Conservation (phyloP, 2,888 invertebrate genomes). For the Poecilus cupreus region DNA sequence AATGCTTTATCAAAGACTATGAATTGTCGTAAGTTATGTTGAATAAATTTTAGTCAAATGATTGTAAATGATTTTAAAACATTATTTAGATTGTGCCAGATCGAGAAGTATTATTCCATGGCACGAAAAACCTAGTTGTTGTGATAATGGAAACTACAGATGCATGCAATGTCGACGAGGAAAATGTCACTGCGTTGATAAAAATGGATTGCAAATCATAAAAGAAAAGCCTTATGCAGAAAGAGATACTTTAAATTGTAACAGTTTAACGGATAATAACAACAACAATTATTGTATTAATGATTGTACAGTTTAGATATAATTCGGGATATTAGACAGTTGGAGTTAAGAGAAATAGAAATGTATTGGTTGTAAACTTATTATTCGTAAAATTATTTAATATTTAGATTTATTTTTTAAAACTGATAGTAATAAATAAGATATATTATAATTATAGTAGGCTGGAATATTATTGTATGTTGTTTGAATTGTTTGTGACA, state of each 20-base stretch:
- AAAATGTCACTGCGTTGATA: constrained; percentile 79
- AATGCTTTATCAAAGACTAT: constrained; percentile 72
- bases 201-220: constrained; percentile 75
- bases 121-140: constrained; percentile 76
- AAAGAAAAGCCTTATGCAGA: constrained; percentile 64
- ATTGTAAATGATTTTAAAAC: neutral
- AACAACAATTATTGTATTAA: neutral
- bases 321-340: too few relatives aligned
- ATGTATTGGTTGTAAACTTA: too few relatives aligned
- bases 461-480: too few relatives aligned
- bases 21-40: constrained; percentile 78
- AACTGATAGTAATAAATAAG: neutral
- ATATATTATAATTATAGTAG: too few relatives aligned
- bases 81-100: constrained; percentile 78
- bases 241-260: constrained; percentile 5
- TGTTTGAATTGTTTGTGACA: neutral
- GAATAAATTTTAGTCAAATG: too few relatives aligned
- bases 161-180: constrained; percentile 78
- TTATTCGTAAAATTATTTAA: too few relatives aligned
- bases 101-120: constrained; percentile 73
- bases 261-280: too few relatives aligned
- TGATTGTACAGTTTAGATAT: neutral
- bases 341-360: too few relatives aligned
- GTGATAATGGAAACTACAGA: constrained; percentile 79
- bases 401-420: too few relatives aligned